Evolutionary conservation across 2,797 vertebrate species (phyloP), one percentile per base, ranked within the genome.

Genomic region (Denticeps clupeoides): DNA sequence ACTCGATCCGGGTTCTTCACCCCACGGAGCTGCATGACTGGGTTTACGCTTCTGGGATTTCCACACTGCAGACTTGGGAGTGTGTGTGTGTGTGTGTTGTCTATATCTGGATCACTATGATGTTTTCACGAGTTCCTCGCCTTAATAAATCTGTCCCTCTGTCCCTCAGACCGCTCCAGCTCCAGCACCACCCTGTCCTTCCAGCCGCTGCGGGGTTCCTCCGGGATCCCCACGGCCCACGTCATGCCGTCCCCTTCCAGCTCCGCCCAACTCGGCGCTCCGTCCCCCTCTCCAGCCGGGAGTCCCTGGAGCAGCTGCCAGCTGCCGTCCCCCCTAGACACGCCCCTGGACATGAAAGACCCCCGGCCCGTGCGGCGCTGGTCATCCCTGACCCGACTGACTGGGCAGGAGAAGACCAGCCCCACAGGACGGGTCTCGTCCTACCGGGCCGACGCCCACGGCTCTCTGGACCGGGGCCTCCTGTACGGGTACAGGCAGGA

Each of bases 301-400:
- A 56, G 58, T 21, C 73, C 75, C 48, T 89, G 86, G 80, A 86
- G 64, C 58, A 71, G 72, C 12, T 81, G 68, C 61, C 81, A 86
- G 22, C 64, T 69, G 10, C 60, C 62, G 1, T 47, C 52, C 0
- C 51, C 71, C 1, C 66, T 70, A 16, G 77, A 83, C 55, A 68
- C 29, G 11, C 80, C 76, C 5, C 79, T 88, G 50, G 89, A 95
- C 60, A 89, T 88, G 85, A 91, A 89, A 62, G 85, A 87, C 45
- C 69, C 76, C 8, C 82, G 80, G 26, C 89, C 90, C 4, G 80
- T 94, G 25, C 76, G 91, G 49, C 89, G 89, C 53, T 95, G 89
- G 82, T 95, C 92, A 7, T 98, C 93, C 10, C 81, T 98, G 48
- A 91, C 89, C 27, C 91, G 85, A 55, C 75, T 98, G 10, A 84